Conservation (phyloP, 2,888 invertebrate genomes). For the Bembecia ichneumoniformis region DNA sequence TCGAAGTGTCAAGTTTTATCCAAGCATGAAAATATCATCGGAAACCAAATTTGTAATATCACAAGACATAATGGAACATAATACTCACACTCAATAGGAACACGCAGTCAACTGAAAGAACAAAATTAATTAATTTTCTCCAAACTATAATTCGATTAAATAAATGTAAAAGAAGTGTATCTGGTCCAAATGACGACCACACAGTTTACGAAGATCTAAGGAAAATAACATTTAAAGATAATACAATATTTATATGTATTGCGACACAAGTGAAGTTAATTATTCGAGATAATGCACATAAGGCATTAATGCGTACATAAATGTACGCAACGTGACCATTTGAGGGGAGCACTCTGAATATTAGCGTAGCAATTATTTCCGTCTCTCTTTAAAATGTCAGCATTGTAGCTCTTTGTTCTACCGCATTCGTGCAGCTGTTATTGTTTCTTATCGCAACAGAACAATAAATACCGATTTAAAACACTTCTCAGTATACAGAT, state of each 20-base stretch:
- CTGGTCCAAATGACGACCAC: no score
- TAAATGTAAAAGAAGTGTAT: no score
- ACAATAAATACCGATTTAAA: slow-evolving; percentile 59
- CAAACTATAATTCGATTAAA: no score
- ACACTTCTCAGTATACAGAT: slow-evolving; percentile 46
- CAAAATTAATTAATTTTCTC: no score
- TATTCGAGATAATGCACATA: slow-evolving; percentile 50
- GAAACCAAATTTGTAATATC: no score
- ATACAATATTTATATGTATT: slow-evolving; percentile 13
- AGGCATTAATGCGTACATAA: no score
- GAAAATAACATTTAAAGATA: not conserved
- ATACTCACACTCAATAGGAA: no score
- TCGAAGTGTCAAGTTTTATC: no score
- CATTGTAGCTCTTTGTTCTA: slow-evolving; percentile 58
- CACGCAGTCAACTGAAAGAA: no score
- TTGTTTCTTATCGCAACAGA: slow-evolving; percentile 49
- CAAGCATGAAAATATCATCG: no score
- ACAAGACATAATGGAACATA: no score
- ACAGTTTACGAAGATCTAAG: not conserved
- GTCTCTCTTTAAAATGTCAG: slow-evolving; percentile 39
- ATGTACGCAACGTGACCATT: slow-evolving; percentile 33
- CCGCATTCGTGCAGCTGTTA: slow-evolving; percentile 53
- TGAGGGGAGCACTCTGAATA: slow-evolving; percentile 29
- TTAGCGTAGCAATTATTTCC: slow-evolving; percentile 34
- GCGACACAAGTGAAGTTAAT: slow-evolving; percentile 38